Percentiles rank a stretch among this genome's conserved stretches.
These are phyloP conservation scores for Lumbricus terrestris DNA, from an alignment of 2,888 invertebrate species.

Conservation along the genomic window DNA sequence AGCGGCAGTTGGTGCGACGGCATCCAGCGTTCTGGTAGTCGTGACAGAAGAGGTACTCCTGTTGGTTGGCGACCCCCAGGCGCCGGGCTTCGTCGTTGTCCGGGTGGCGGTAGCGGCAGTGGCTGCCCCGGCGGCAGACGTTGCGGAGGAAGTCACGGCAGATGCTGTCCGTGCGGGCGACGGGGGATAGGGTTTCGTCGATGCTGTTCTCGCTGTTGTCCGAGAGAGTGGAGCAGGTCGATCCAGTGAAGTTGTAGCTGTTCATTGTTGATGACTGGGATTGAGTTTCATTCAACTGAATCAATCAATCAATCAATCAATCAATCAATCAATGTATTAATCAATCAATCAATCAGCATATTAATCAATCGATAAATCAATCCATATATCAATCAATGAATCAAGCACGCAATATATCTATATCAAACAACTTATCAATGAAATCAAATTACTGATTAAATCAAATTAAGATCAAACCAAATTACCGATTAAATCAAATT, in stretches of 20 bases:
- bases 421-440: too few species aligned
- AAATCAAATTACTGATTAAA: too few species aligned
- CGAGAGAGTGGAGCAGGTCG: slow-evolving; percentile 30
- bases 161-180: slow-evolving; percentile 60
- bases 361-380: too few species aligned
- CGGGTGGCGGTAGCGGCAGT: slow-evolving; percentile 65
- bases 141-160: slow-evolving; percentile 67
- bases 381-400: too few species aligned
- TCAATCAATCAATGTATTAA: too few species aligned
- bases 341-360: too few species aligned
- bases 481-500: too few species aligned
- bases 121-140: slow-evolving; percentile 67
- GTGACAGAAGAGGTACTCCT: slow-evolving; percentile 63
- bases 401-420: too few species aligned
- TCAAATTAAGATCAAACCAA: too few species aligned
- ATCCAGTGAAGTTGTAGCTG: slow-evolving; percentile 23
- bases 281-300: too few species aligned
- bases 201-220: slow-evolving; percentile 38
- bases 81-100: slow-evolving; percentile 55
- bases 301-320: too few species aligned
- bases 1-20: slow-evolving; percentile 72
- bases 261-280: not conserved
- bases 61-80: slow-evolving; percentile 47
- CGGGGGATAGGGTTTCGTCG: slow-evolving; percentile 16
- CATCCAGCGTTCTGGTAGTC: slow-evolving; percentile 74